phyloP scores from a whole-genome alignment of 2,888 invertebrate species.

The Kuschelorhynchus macadamiae region DNA sequence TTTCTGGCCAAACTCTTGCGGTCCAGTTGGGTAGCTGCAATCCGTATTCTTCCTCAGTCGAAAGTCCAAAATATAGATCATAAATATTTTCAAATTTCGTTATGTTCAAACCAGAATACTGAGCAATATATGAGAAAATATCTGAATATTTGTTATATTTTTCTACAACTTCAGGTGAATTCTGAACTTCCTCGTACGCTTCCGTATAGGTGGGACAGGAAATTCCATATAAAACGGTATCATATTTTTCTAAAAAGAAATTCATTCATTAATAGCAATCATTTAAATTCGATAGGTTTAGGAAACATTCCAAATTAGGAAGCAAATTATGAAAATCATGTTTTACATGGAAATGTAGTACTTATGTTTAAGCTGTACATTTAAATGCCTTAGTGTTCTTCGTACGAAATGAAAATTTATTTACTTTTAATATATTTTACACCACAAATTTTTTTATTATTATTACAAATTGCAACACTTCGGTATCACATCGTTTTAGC shows the following conservation, averaged over 20 bases:
- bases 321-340: too few species aligned
- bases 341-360: too few species aligned
- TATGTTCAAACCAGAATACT: slow-evolving; percentile 46
- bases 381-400: too few species aligned
- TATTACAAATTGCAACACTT: too few species aligned
- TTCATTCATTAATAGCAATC: too few species aligned
- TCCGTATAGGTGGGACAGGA: slow-evolving; percentile 51
- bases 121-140: slow-evolving; percentile 66
- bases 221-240: slow-evolving; percentile 50
- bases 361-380: too few species aligned
- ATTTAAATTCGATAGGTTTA: too few species aligned
- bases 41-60: slow-evolving; percentile 52
- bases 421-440: too few species aligned
- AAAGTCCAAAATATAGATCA: slow-evolving; percentile 48
- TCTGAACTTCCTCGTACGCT: slow-evolving; percentile 46
- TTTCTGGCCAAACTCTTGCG: slow-evolving; percentile 47
- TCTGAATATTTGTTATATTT: slow-evolving; percentile 67
- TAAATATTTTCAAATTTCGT: slow-evolving; percentile 40
- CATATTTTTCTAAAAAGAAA: slow-evolving; percentile 40
- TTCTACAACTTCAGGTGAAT: slow-evolving; percentile 65
- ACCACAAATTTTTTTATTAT: too few species aligned
- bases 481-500: too few species aligned
- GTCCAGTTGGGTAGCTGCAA: slow-evolving; percentile 46
- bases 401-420: too few species aligned
- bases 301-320: too few species aligned